Evolutionary conservation across 2,797 vertebrate species (phyloP), one percentile per base, ranked within the genome.

Genomic region (Acipenser ruthenus): DNA sequence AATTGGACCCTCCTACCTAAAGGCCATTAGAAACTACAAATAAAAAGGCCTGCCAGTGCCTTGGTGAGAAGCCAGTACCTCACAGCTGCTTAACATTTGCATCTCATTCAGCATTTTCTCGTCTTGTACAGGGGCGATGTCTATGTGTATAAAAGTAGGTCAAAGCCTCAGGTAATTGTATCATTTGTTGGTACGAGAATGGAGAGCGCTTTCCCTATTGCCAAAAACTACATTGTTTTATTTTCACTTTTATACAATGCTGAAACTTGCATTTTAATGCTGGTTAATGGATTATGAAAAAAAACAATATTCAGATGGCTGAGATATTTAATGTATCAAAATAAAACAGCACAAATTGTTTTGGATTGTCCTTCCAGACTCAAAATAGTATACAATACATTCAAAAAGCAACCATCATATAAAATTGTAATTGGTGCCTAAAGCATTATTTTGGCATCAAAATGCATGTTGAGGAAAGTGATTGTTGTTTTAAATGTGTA

Each of bases 1-100:
- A 67, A 65, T 23, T 6, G 10, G 56, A n/a, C 12, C 52, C 56
- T 55, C n/a, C 18, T n/a, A 37, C 37, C 50, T 64, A 62, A 67
- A 60, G 52, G 62, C 55, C 11, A 15, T 67, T 60, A 52, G 49
- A 47, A 64, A 51, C 47, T 23, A 37, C n/a, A 37, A 63, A 53
- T 60, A 49, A 67, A 49, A 49, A 49, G 62, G 50, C 61, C 9
- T 55, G 52, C 60, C 48, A 50, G 12, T 49, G 56, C 10, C 9
- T 60, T 64, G 53, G 1, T 6, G 11, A 50, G 65, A n/a, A 49
- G 60, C 47, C 52, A 48, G 65, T 7, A 13, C 12, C 51, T 10
- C 18, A n/a, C 51, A 62, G 60, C 50, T 37, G 37, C 37, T 37
- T 37, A 0, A 10, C 6, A 37, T 13, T 37, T 63, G 53, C 55